These are phyloP conservation scores for Phrynosoma platyrhinos DNA, from an alignment of 2,113 vertebrate genomes.

Conservation along the genomic window DNA sequence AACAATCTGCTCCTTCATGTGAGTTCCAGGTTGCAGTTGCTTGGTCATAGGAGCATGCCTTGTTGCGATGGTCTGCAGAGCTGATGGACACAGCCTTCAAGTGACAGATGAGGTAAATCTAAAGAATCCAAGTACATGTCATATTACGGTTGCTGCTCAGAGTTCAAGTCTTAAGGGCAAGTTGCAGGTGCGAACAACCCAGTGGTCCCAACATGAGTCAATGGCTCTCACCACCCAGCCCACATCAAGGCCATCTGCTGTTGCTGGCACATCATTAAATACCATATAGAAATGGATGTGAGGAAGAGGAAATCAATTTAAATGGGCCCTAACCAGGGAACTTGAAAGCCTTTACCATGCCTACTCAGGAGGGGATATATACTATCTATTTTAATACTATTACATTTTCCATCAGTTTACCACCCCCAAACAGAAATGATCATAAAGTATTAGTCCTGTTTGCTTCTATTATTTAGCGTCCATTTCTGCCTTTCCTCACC, in stretches of 20 bases:
- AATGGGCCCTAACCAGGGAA: neutral
- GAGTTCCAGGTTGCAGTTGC: neutral
- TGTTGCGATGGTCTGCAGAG: neutral
- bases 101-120: conserved; percentile 51
- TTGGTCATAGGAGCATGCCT: neutral
- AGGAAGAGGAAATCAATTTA: too few species aligned
- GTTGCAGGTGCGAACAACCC: neutral
- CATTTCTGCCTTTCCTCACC: neutral
- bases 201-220: neutral
- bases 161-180: neutral
- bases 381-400: neutral
- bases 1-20: neutral
- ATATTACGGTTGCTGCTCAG: neutral
- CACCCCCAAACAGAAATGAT: neutral
- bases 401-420: neutral
- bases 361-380: neutral
- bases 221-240: neutral
- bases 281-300: neutral
- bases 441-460: neutral
- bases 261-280: neutral
- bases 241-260: neutral
- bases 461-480: neutral
- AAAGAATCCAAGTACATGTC: neutral
- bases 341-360: neutral
- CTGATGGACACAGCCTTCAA: conserved; percentile 16